Evolutionary conservation across 2,797 vertebrate species (phyloP).

Genomic region (Platalea minor): DNA sequence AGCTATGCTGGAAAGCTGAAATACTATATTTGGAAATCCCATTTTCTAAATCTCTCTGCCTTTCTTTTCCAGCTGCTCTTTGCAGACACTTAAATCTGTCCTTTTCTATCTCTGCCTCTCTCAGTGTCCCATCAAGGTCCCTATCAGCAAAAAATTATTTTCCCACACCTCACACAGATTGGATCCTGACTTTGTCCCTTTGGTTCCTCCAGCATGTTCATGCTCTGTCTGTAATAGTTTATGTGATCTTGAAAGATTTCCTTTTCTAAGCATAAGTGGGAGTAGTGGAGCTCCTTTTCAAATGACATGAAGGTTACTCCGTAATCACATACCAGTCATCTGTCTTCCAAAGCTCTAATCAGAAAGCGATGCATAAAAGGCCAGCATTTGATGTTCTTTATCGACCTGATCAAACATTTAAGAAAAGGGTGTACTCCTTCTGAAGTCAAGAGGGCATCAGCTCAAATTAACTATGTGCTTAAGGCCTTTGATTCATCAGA

Average conservation of each 20-base stretch:
- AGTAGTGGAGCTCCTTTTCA: not conserved
- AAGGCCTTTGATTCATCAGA: not conserved
- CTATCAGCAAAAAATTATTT: not conserved
- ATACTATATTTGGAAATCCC: not conserved
- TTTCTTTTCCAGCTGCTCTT: not conserved
- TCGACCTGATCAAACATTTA: not conserved
- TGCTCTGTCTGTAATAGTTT: not conserved
- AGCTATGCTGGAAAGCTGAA: not conserved
- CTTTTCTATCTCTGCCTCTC: not conserved
- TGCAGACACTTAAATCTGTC: not conserved
- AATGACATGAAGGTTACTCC: not conserved
- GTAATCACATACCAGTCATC: not conserved
- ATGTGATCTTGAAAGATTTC: constrained; percentile 7
- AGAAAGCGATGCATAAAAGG: not conserved
- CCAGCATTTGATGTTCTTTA: not conserved
- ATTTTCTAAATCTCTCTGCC: not conserved
- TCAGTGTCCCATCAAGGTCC: not conserved
- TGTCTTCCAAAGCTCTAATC: not conserved
- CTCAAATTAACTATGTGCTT: not conserved
- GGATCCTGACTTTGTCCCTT: not conserved
- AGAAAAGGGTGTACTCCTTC: not conserved
- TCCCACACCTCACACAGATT: not conserved
- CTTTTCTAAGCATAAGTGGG: not conserved
- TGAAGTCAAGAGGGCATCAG: not conserved
- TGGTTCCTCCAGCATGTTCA: not conserved